These are phyloP conservation scores for Ceryle rudis DNA, from an alignment of 2,797 vertebrate species.

Conservation along the genomic window DNA sequence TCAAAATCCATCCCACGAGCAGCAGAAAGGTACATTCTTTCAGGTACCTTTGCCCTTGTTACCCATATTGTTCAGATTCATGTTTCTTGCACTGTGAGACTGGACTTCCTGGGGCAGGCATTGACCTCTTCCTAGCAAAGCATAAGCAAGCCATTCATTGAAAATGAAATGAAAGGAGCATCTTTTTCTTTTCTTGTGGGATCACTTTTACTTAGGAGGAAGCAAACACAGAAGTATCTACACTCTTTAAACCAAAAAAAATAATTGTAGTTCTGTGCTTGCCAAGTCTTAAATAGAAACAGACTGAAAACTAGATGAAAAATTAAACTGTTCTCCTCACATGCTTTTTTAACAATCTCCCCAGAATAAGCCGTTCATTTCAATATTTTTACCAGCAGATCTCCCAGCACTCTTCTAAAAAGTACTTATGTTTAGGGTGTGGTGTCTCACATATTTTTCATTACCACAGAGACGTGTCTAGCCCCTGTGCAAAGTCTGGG, in stretches of 20 bases:
- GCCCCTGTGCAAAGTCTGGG: not conserved
- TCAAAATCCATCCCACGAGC: not conserved
- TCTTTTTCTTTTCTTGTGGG: not conserved
- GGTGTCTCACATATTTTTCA: not conserved
- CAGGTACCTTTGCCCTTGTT: not conserved
- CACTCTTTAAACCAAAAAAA: not conserved
- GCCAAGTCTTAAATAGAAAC: constrained; percentile 21
- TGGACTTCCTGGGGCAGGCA: not conserved
- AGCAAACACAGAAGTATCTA: not conserved
- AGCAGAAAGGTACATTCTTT: not conserved
- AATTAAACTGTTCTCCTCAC: not conserved
- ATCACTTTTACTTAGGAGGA: not conserved
- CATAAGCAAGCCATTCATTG: not conserved
- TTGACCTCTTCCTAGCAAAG: constrained; percentile 1
- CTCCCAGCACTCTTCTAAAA: not conserved
- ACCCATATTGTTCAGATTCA: constrained; percentile 2
- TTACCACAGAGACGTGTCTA: not conserved
- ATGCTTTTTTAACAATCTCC: not conserved
- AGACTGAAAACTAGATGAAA: not conserved
- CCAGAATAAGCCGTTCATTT: not conserved
- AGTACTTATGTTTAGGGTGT: not conserved
- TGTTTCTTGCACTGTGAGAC: not conserved
- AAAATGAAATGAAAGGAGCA: not conserved
- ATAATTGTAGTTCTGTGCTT: not conserved
- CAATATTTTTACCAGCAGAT: not conserved